Conservation (phyloP, 2,888 invertebrate genomes). For the Serrognathus titanus region DNA sequence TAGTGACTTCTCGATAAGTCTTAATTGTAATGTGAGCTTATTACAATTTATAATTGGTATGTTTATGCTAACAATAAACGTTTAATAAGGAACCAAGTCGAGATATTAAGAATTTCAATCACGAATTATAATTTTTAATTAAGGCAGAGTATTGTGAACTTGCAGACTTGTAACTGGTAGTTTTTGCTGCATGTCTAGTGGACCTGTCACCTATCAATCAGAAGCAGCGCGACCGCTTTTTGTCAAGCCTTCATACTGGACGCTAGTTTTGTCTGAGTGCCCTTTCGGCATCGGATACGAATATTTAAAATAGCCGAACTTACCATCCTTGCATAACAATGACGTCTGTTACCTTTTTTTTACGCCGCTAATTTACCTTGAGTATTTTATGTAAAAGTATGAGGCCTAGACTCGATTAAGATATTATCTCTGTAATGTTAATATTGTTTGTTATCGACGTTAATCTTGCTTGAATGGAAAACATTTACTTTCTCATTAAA, state of each 20-base stretch:
- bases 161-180: conserved; percentile 24
- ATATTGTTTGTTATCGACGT: too few species aligned
- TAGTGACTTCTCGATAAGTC: too few species aligned
- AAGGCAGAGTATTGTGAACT: conserved; percentile 30
- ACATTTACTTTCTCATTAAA: too few species aligned
- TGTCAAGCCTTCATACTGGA: conserved; percentile 50
- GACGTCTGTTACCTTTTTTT: conserved; percentile 5
- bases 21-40: not conserved
- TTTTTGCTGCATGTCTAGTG: conserved; percentile 48
- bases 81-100: conserved; percentile 12
- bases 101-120: conserved; percentile 36
- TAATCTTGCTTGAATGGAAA: too few species aligned
- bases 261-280: conserved; percentile 43
- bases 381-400: not conserved
- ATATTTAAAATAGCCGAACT: conserved; percentile 47
- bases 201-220: conserved; percentile 52
- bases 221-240: conserved; percentile 49
- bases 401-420: too few species aligned
- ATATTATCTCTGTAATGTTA: too few species aligned
- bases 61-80: not conserved
- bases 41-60: conserved; percentile 2
- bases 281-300: conserved; percentile 38
- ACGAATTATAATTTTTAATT: conserved; percentile 44
- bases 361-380: not conserved
- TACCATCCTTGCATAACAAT: conserved; percentile 28